Evolutionary conservation across 2,888 invertebrate species (phyloP).

Genomic region (Cheilosia soror): DNA sequence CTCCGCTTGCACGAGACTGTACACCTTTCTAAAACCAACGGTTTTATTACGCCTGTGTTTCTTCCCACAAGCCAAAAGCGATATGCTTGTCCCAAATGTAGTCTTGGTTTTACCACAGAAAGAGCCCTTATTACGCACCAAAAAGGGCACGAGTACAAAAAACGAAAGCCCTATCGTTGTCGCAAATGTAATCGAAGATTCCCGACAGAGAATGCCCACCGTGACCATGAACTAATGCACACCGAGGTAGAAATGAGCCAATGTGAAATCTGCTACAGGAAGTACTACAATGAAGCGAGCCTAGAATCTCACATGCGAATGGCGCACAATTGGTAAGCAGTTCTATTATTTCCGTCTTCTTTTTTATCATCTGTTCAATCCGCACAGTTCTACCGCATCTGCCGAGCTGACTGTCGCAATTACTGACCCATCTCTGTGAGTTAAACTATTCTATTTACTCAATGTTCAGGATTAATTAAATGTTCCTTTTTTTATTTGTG

Average conservation of each 20-base stretch:
- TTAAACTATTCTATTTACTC: too few species aligned
- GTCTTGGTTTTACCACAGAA: not conserved
- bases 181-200: constrained; percentile 26
- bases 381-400: not conserved
- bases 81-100: not conserved
- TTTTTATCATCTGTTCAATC: not conserved
- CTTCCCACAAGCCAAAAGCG: not conserved
- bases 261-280: constrained; percentile 26
- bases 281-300: constrained; percentile 11
- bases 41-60: not conserved
- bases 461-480: not conserved
- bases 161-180: constrained; percentile 16
- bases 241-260: not conserved
- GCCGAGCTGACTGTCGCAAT: too few species aligned
- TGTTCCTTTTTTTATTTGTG: not conserved
- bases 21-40: not conserved
- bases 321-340: constrained; percentile 21
- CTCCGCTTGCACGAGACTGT: constrained; percentile 27
- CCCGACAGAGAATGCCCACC: not conserved
- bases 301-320: constrained; percentile 32
- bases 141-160: not conserved
- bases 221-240: constrained; percentile 19
- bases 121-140: not conserved
- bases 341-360: not conserved
- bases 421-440: too few species aligned